Evolutionary conservation across 2,797 vertebrate species (phyloP).

Genomic region (Tenualosa thibaudeaui): DNA sequence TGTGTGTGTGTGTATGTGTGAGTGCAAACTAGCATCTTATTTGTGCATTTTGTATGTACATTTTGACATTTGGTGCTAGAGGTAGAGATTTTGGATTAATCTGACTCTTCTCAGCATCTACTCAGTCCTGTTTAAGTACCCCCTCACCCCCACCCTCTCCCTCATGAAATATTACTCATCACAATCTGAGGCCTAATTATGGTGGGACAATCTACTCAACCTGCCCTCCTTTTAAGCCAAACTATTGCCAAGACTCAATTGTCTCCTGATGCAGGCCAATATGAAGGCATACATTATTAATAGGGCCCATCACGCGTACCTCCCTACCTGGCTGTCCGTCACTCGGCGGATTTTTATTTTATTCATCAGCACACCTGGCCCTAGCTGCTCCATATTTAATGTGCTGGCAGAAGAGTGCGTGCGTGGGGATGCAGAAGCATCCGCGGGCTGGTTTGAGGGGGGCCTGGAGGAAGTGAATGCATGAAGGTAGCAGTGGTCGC

Average conservation of each 20-base stretch:
- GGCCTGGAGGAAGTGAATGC: not conserved
- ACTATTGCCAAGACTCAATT: slow-evolving; percentile 24
- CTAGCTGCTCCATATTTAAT: slow-evolving; percentile 39
- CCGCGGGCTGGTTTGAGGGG: not conserved
- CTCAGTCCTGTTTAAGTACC: not conserved
- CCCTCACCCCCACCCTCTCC: not conserved
- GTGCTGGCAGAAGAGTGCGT: not conserved
- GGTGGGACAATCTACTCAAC: not conserved
- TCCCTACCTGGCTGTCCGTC: slow-evolving; percentile 16
- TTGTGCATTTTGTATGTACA: not conserved
- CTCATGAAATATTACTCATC: slow-evolving; percentile 25
- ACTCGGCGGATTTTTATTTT: slow-evolving; percentile 32
- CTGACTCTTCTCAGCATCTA: not conserved
- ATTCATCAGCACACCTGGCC: slow-evolving; percentile 31
- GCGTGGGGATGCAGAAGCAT: too few relatives aligned
- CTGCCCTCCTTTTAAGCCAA: not conserved
- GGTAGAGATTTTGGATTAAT: not conserved
- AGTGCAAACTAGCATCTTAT: not conserved
- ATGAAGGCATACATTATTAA: slow-evolving; percentile 41
- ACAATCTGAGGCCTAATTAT: slow-evolving; percentile 15
- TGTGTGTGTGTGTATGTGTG: not conserved
- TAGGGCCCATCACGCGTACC: slow-evolving; percentile 15
- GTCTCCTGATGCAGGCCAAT: slow-evolving; percentile 16
- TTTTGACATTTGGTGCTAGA: not conserved
- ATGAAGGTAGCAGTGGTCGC: not conserved